Evolutionary conservation across 2,888 invertebrate species (phyloP), one percentile per base, ranked within the genome.

Genomic region (Callimorpha dominula): DNA sequence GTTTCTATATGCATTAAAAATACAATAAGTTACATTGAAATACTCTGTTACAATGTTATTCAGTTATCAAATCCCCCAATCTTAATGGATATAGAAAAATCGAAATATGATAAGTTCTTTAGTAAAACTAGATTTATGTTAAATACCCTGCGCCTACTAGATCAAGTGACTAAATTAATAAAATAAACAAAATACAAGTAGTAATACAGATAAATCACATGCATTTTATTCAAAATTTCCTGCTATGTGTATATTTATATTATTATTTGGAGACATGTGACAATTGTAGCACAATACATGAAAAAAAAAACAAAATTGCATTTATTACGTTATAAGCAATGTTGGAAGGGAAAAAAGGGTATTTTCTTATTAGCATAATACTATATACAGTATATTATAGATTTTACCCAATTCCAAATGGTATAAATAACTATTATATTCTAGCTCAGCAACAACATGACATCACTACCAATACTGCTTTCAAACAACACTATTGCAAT

Each of bases 381-480:
- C 20, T 49, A n/a, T 17, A 17, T 65, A 65, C 14, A 31, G 15
- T 40, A 9, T 65, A 49, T 31, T 40, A 15, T 49, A 5, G 1
- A 11, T 17, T 50, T 40, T 50, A 40, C 15, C 8, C 15, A 49
- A 40, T 17, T 65, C 50, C 40, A 50, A 2, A 8, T 40, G 40
- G 31, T 50, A 50, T 20, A 64, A 70, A 9, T 31, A 12, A 9
- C 40, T 54, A 5, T 4, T 46, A 8, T 46, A 46, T 9, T 46
- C 5, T 64, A 64, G 17, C 42, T 0, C 42, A 70, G 72, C 70
- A 62, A 64, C 62, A 43, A 52, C 64, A 78, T 83, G 81, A 78
- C 75, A 76, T 74, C 83, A 31, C 11, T 40, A 65, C 17, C 49
- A 11, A 78, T 70, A 66, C 70, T 62, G 40, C 63, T 68, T 43